A percentile compares a stretch with the other conserved stretches of the same genome.
Evolutionary conservation across 2,113 vertebrate genomes (phyloP).

Genomic region (Lagopus leucura): DNA sequence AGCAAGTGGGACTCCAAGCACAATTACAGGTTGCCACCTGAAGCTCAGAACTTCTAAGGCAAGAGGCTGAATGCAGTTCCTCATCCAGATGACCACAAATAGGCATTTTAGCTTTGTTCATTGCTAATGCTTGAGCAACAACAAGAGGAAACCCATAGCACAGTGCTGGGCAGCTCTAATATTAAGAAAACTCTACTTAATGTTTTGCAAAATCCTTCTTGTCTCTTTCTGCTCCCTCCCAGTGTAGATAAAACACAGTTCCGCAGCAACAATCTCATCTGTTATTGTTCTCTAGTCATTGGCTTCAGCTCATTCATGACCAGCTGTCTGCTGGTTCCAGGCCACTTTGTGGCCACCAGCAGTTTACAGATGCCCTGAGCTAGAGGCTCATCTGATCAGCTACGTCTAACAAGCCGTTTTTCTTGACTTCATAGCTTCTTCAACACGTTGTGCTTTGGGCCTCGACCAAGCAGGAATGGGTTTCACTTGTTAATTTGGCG

Average conservation of each 20-base stretch:
- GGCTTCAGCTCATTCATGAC: background rate
- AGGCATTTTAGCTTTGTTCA: background rate
- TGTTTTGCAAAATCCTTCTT: background rate
- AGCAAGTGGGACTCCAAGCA: background rate
- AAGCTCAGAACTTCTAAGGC: background rate
- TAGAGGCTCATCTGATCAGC: background rate
- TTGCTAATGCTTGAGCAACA: background rate
- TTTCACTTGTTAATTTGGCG: background rate
- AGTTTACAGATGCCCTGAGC: conserved; percentile 16
- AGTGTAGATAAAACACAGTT: background rate
- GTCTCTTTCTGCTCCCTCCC: background rate
- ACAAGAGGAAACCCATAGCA: accelerated
- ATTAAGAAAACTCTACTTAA: background rate
- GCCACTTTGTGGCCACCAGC: background rate
- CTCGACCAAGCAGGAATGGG: background rate
- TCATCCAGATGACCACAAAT: background rate
- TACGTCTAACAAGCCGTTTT: background rate
- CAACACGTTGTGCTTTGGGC: background rate
- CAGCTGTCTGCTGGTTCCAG: conserved; percentile 6
- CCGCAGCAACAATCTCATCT: background rate
- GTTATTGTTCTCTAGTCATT: background rate
- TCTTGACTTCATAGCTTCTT: background rate
- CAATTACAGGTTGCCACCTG: background rate
- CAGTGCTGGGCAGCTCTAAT: background rate
- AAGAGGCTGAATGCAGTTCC: background rate